Conservation (phyloP, 37 sponge, comb jelly and placozoan genomes). For the Haliclona indistincta region DNA sequence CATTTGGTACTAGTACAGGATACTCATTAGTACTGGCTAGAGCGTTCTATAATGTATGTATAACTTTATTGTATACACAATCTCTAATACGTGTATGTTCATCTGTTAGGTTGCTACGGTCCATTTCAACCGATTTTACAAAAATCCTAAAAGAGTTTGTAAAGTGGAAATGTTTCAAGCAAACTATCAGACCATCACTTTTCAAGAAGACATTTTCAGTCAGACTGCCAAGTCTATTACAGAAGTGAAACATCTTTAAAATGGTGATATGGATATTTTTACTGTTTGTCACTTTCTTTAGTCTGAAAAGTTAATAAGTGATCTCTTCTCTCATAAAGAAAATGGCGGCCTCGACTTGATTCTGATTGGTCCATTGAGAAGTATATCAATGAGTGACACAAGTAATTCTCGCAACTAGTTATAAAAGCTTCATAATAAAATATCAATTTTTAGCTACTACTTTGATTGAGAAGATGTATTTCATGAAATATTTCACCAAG, state of each 20-base stretch:
- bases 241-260: not conserved
- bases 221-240: not conserved
- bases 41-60: not conserved
- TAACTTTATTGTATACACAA: not conserved
- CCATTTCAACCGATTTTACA: conserved; percentile 2
- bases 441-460: conserved; percentile 16
- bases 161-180: not conserved
- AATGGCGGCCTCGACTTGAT: conserved; percentile 16
- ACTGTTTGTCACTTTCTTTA: not conserved
- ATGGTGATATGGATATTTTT: not conserved
- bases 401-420: too few species aligned
- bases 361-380: conserved; percentile 34
- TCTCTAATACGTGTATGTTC: not conserved
- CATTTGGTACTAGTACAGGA: conserved; percentile 4
- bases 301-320: not conserved
- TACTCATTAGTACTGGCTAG: not conserved
- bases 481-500: not conserved
- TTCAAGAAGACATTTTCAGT: conserved; percentile 11
- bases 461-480: conserved; percentile 4
- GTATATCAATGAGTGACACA: conserved; percentile 19
- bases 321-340: not conserved
- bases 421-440: not conserved
- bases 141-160: not conserved
- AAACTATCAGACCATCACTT: conserved; percentile 3
- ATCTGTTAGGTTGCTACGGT: not conserved